These are phyloP conservation scores for Picathartes gymnocephalus DNA, from an alignment of 2,113 vertebrate species.

Conservation along the genomic window DNA sequence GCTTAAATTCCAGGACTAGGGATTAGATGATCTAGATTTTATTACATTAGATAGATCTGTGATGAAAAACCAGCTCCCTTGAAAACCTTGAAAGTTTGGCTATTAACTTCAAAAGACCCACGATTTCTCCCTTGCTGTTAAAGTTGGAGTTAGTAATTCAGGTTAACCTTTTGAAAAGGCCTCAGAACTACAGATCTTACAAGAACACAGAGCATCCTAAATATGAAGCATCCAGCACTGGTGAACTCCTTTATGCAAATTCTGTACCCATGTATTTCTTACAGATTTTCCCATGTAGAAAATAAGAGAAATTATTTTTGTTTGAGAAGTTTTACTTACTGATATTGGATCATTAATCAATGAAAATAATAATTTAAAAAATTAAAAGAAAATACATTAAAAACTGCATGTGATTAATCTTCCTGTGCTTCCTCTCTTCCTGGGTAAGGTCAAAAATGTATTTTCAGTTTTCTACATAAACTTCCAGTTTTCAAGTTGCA, in stretches of 20 bases:
- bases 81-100: conserved; percentile 33
- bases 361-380: not conserved
- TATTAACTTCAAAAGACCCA: conserved; percentile 12
- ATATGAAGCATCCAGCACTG: not conserved
- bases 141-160: conserved; percentile 20
- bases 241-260: not conserved
- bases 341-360: not conserved
- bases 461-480: not conserved
- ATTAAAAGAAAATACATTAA: not conserved
- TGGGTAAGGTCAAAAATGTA: not conserved
- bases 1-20: conserved; percentile 8
- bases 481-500: not conserved
- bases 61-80: not conserved
- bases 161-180: conserved; percentile 17
- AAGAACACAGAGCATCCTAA: not conserved
- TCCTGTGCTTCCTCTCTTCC: not conserved
- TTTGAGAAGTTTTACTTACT: not conserved
- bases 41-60: conserved; percentile 8
- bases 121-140: conserved; percentile 16
- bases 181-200: not conserved
- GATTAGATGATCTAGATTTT: conserved; percentile 21
- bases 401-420: not conserved
- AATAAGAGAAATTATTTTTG: not conserved
- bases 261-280: not conserved
- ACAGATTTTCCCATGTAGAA: not conserved